Evolutionary conservation across 23 tunicate species (phyloP).

Genomic region (Ascidia mentula): DNA sequence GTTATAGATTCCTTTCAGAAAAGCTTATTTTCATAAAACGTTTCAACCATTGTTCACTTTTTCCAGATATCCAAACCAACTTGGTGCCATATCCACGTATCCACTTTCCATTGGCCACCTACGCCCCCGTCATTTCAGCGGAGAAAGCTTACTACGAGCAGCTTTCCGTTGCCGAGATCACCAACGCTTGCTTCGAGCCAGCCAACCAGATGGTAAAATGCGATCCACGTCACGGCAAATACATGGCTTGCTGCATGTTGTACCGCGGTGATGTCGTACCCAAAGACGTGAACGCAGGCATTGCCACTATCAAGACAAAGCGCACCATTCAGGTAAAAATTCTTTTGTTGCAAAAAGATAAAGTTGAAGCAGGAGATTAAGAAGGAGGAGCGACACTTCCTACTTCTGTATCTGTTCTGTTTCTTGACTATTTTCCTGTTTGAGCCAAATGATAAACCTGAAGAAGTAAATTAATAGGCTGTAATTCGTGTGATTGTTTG

Average conservation of each 20-base stretch:
- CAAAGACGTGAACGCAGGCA: conserved; percentile 99
- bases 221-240: conserved; percentile 99
- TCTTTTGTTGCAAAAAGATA: too few species aligned
- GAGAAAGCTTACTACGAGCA: conserved; percentile 98
- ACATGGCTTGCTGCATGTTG: conserved; percentile 99
- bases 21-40: too few species aligned
- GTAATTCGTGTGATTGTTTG: too few species aligned
- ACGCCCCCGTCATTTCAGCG: conserved; percentile 98
- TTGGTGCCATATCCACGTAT: conserved; percentile 99
- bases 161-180: conserved; percentile 96
- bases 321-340: conserved; percentile 86
- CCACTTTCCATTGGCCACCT: conserved; percentile 95
- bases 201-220: conserved; percentile 99
- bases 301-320: conserved; percentile 97
- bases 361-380: too few species aligned
- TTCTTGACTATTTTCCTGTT: too few species aligned
- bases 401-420: too few species aligned
- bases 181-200: conserved; percentile 99
- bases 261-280: conserved; percentile 99
- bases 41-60: not conserved
- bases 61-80: conserved; percentile 94
- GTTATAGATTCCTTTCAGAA: too few species aligned
- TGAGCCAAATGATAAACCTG: too few species aligned
- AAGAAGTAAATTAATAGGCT: too few species aligned
- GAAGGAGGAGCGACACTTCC: too few species aligned